Evolutionary conservation across 2,113 vertebrate species (phyloP).

Genomic region (Sinocyclocheilus rhinocerous): DNA sequence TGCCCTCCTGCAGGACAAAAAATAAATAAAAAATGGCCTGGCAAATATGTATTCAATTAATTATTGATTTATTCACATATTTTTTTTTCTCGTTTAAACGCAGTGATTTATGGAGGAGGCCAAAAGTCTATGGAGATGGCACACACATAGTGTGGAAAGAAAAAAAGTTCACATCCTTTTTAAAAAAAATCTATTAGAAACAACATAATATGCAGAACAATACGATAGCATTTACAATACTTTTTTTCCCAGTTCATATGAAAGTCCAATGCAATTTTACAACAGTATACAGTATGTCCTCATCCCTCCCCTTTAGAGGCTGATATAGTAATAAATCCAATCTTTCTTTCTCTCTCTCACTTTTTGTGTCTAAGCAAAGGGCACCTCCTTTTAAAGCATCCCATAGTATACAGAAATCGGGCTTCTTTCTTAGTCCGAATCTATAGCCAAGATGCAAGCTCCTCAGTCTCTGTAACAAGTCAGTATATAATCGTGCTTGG

Average conservation of each 20-base stretch:
- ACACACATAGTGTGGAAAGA: slow-evolving; percentile 97
- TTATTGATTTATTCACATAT: slow-evolving; percentile 73
- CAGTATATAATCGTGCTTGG: slow-evolving; percentile 81
- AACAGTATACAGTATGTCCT: slow-evolving; percentile 90
- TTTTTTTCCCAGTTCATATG: slow-evolving; percentile 95
- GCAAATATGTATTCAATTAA: slow-evolving; percentile 64
- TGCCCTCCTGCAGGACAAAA: slow-evolving; percentile 73
- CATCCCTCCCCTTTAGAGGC: slow-evolving; percentile 77
- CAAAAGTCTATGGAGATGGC: slow-evolving; percentile 90
- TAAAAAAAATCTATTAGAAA: slow-evolving; percentile 99
- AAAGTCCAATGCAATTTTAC: slow-evolving; percentile 94
- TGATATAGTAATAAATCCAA: slow-evolving; percentile 82
- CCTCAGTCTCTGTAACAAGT: slow-evolving; percentile 84
- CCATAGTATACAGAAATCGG: slow-evolving; percentile 83
- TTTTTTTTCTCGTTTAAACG: slow-evolving; percentile 73
- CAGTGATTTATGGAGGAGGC: slow-evolving; percentile 90
- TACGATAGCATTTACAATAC: slow-evolving; percentile 99
- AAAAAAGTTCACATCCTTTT: slow-evolving; percentile 97
- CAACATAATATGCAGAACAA: slow-evolving; percentile 99
- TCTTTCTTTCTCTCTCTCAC: slow-evolving; percentile 72
- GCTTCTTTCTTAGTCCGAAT: slow-evolving; percentile 86
- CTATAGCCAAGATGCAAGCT: slow-evolving; percentile 83
- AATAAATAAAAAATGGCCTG: slow-evolving; percentile 76
- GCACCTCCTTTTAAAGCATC: slow-evolving; percentile 86
- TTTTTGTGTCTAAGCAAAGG: slow-evolving; percentile 72